Conservation (phyloP, 2,113 vertebrate species). For the Lagopus leucura region DNA sequence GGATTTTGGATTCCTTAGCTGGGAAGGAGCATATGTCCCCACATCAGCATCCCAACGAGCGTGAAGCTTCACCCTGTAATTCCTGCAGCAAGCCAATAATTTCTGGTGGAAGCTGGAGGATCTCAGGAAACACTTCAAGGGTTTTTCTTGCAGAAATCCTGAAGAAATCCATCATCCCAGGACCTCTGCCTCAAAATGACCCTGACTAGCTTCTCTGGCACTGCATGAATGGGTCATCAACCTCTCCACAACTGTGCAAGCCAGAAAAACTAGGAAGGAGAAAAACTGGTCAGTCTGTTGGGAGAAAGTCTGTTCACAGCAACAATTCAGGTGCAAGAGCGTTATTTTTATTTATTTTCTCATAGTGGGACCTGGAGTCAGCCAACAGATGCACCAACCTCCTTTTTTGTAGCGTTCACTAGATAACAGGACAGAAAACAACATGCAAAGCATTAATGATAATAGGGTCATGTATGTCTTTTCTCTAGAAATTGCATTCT, state of each 20-base stretch:
- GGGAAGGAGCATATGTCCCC: conserved; percentile 23
- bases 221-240: background rate
- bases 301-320: background rate
- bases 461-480: background rate
- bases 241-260: background rate
- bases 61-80: background rate
- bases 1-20: conserved; percentile 12
- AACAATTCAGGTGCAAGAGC: background rate
- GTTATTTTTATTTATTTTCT: background rate
- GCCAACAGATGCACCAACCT: fast-evolving
- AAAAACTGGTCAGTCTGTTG: background rate
- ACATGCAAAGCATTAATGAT: background rate
- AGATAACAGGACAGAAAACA: background rate
- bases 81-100: background rate
- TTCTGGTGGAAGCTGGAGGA: background rate
- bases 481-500: background rate
- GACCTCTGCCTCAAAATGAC: background rate
- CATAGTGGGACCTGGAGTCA: background rate
- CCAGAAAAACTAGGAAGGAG: background rate
- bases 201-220: fast-evolving
- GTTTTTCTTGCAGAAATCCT: background rate
- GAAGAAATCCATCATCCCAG: background rate
- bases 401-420: background rate
- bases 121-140: background rate
- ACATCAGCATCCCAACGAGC: background rate